Percentiles rank a stretch among this genome's conserved stretches.
Evolutionary conservation across 2,888 invertebrate species (phyloP).

Genomic region (Calameuta filiformis): DNA sequence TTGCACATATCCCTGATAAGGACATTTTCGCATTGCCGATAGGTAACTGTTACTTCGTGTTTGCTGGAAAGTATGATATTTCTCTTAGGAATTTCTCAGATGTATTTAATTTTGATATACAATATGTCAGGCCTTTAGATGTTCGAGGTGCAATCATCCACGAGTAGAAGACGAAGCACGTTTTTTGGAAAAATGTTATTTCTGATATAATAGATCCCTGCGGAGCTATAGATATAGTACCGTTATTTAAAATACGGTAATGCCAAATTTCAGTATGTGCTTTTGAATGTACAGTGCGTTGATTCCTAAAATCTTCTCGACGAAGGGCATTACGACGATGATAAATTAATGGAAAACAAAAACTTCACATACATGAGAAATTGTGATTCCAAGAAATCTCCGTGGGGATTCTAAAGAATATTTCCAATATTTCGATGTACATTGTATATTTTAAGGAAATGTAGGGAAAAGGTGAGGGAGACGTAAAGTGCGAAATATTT

Average conservation of each 20-base stretch:
- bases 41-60: no score
- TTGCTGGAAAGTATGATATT: no score
- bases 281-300: neutral
- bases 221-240: neutral
- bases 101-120: no score
- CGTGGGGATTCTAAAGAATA: neutral
- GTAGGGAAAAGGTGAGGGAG: neutral
- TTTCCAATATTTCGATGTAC: neutral
- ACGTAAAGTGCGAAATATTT: neutral
- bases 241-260: neutral
- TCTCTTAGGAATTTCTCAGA: no score
- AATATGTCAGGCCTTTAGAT: no score
- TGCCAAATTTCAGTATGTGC: neutral
- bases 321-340: neutral
- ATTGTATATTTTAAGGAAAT: neutral
- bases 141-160: no score
- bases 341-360: neutral
- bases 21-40: no score
- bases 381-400: neutral
- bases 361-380: neutral
- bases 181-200: neutral
- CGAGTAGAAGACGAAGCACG: neutral
- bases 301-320: neutral
- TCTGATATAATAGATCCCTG: neutral
- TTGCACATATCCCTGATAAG: no score